Base-by-base conservation (phyloP, 2,888 invertebrate species). In the Chalcis sispes region DNA sequence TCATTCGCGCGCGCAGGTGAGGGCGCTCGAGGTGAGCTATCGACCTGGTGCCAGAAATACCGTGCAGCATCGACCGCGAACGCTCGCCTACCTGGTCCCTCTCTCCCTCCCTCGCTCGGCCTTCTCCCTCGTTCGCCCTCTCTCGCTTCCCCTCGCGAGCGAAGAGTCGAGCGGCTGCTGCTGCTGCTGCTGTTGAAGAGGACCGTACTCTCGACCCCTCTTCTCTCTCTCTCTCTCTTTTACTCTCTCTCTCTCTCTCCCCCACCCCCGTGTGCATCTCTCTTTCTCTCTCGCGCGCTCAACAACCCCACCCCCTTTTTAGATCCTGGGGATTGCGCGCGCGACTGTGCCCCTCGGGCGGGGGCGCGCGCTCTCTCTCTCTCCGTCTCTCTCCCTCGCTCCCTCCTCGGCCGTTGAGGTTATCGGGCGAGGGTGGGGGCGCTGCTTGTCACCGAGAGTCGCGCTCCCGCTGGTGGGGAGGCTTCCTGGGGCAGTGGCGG, bases 1-100 rank as follows among this genome's bases (percentile, higher is more conserved):
- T 46, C n/a, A n/a, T n/a, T 32, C 48, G 50, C 42, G 80, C 75
- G 79, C 79, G 80, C 80, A 82, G 80, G 80, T 79, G 81, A 80
- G 80, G 75, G 81, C 80, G 82, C 82, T 83, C 82, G 83, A 84
- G 84, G 85, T 84, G 82, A 84, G 83, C 80, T 88, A 88, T 88
- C 88, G 88, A 89, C 88, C 88, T 87, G 86, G 84, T 82, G 85
- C 85, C 83, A 87, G 86, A 87, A 87, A 88, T 88, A 87, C 87
- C 86, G 86, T 82, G 88, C 87, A 88, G 83, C 87, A 88, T 88
- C 88, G 88, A 88, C 88, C 88, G 85, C 79, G 73, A 18, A 20
- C 50, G 62, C 59, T 62, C 72, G 62, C 75, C 75, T 79, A 76
- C 80, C 80, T 80, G 79, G 81, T 79, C 73, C 64, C 75, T 79